Base-by-base conservation (phyloP, 1,140 invertebrate species). In the Sweltsa coloradensis region DNA sequence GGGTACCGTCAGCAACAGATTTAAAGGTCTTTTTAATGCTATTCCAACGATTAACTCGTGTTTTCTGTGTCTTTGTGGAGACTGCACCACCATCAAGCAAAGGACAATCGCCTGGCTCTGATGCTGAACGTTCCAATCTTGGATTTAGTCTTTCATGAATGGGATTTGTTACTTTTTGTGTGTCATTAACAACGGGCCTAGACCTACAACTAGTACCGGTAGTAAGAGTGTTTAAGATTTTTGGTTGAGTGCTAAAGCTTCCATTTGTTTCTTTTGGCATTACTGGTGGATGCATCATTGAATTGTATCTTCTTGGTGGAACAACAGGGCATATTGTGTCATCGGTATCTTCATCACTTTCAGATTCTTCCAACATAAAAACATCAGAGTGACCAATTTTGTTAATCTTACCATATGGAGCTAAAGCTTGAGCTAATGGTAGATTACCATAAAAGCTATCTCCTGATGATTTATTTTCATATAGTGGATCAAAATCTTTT, bases 241-340 rank as follows among this genome's bases (percentile, higher is more conserved):
- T n/a, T n/a, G n/a, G n/a, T n/a, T n/a, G n/a, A n/a, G n/a, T n/a
- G n/a, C n/a, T n/a, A n/a, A n/a, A n/a, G n/a, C n/a, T n/a, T n/a
- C n/a, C n/a, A n/a, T n/a, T n/a, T n/a, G n/a, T n/a, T n/a, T n/a
- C n/a, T n/a, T n/a, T n/a, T n/a, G n/a, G n/a, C n/a, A n/a, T n/a
- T n/a, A n/a, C n/a, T n/a, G n/a, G n/a, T n/a, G n/a, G n/a, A n/a
- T n/a, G n/a, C n/a, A 31, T 59, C 31, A 65, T 65, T 0, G 71
- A 72, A 51, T 73, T 69, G 29, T 64, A 65, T 42, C 71, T 58
- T 24, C 60, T 63, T 3, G 72, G 72, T 4, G 70, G 70, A 18
- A 64, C 54, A 9, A 71, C 71, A 5, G 70, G 68, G 29, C 53
- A 59, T 11, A 42, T n/a, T n/a, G n/a, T n/a, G n/a, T n/a, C 2